These are phyloP conservation scores for Myopa testacea DNA, from an alignment of 2,888 invertebrate genomes.

Conservation along the genomic window DNA sequence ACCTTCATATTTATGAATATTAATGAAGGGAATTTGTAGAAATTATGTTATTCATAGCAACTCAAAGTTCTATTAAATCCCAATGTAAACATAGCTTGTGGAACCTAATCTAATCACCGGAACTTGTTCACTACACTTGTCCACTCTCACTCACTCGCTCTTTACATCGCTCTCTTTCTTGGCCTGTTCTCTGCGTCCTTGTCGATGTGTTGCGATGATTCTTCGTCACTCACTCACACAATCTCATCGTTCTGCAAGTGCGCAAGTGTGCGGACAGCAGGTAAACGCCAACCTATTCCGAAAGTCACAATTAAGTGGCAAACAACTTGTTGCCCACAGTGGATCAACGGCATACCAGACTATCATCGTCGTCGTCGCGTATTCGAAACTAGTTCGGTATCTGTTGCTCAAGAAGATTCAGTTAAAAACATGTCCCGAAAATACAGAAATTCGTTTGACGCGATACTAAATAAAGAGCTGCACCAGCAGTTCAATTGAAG, in stretches of 20 bases:
- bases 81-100: no score
- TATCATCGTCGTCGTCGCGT: not conserved
- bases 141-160: not conserved
- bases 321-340: slow-evolving; percentile 33
- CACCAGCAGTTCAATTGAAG: no score
- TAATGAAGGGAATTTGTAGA: no score
- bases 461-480: no score
- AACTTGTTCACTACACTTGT: not conserved
- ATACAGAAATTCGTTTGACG: not conserved
- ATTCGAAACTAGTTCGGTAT: not conserved
- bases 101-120: no score
- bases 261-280: slow-evolving; percentile 43
- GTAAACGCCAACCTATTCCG: slow-evolving; percentile 24
- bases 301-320: slow-evolving; percentile 19
- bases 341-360: not conserved
- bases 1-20: no score
- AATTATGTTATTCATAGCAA: no score
- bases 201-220: not conserved
- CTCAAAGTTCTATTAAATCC: no score
- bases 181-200: not conserved
- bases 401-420: not conserved
- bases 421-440: not conserved
- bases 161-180: not conserved
- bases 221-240: not conserved
- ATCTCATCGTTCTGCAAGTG: slow-evolving; percentile 27